Percentiles rank a stretch among this genome's conserved stretches.
phyloP scores from a whole-genome alignment of 2,113 vertebrate species.

The Tinamus guttatus region DNA sequence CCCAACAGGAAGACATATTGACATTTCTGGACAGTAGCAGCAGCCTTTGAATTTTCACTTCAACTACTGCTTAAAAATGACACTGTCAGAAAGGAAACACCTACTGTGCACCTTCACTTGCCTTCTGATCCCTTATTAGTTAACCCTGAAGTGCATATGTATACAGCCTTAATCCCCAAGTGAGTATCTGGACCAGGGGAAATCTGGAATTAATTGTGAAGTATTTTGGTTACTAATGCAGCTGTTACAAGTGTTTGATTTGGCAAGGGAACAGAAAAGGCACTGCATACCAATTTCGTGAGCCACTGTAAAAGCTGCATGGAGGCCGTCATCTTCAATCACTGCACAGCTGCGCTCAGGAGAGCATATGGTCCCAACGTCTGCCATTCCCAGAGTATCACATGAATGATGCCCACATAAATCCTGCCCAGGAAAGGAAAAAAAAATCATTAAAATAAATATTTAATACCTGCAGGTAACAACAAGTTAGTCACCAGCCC shows the following conservation, averaged over 20 bases:
- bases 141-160: constrained; percentile 75
- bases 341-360: constrained; percentile 98
- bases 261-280: constrained; percentile 83
- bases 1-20: not conserved
- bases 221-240: constrained; percentile 81
- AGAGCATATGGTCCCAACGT: constrained; percentile 97
- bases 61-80: constrained; percentile 51
- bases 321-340: constrained; percentile 98
- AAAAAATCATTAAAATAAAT: constrained; percentile 63
- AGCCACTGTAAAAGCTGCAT: constrained; percentile 96
- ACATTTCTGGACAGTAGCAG: constrained; percentile 58
- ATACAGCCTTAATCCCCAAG: constrained; percentile 76
- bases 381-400: constrained; percentile 98
- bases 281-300: constrained; percentile 94
- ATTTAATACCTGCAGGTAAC: constrained; percentile 54
- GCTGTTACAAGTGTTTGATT: constrained; percentile 86
- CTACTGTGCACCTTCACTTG: constrained; percentile 64
- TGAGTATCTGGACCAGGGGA: constrained; percentile 70
- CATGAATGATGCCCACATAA: constrained; percentile 98
- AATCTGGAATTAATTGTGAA: constrained; percentile 85
- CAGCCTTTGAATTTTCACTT: constrained; percentile 60
- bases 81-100: constrained; percentile 72
- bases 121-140: constrained; percentile 74
- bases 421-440: constrained; percentile 82
- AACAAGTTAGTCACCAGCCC: constrained; percentile 2